Conservation (phyloP, 2,797 vertebrate species). For the Crax fasciolata region DNA sequence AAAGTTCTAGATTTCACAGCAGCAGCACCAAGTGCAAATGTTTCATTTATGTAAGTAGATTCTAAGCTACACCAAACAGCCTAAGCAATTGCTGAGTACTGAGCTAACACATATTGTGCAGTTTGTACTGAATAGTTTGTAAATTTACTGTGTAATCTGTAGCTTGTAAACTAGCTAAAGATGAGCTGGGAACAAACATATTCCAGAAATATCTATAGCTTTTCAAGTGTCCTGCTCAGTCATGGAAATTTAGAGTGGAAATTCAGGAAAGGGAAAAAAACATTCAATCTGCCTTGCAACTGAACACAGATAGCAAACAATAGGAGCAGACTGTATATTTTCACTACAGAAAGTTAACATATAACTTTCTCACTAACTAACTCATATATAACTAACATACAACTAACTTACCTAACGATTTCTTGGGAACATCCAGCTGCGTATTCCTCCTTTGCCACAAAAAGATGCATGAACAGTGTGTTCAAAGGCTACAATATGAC, state of each 20-base stretch:
- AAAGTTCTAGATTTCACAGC: slow-evolving; percentile 42
- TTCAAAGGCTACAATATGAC: slow-evolving; percentile 88
- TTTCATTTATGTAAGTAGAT: neutral
- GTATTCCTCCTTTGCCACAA: slow-evolving; percentile 86
- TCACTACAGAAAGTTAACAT: neutral
- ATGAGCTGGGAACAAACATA: neutral
- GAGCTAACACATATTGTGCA: neutral
- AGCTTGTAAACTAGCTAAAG: neutral
- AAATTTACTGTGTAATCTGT: neutral
- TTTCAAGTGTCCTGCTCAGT: neutral
- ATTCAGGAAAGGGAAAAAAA: neutral
- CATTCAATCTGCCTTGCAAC: neutral
- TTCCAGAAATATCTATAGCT: neutral
- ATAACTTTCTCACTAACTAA: no score
- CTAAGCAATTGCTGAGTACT: neutral
- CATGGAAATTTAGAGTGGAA: neutral
- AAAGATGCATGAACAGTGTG: slow-evolving; percentile 93
- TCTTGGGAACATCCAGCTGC: slow-evolving; percentile 82
- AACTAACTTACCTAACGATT: slow-evolving; percentile 87
- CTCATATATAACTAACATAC: no score
- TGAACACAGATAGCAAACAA: neutral
- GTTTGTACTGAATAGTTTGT: neutral
- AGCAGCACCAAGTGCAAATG: neutral
- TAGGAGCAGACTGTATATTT: neutral
- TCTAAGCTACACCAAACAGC: neutral